Evolutionary conservation across 2,113 vertebrate species (phyloP).

Genomic region (Silurus glanis): DNA sequence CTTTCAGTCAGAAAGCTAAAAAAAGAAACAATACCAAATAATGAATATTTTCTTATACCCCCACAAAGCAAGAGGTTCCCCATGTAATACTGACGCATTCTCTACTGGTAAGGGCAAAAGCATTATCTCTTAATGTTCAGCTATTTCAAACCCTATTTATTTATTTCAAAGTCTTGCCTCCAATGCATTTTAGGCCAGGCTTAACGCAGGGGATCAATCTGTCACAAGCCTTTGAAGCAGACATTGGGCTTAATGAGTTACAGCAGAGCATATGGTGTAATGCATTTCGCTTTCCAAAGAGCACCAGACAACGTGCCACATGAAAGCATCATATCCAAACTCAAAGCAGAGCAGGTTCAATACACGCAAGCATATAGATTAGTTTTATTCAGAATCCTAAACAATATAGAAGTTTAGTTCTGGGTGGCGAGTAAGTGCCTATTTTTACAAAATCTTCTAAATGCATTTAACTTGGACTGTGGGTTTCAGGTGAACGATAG

Average conservation of each 20-base stretch:
- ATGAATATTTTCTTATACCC: conserved; percentile 1
- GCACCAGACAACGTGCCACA: conserved; percentile 57
- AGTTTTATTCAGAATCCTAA: conserved; percentile 38
- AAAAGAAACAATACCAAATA: background rate
- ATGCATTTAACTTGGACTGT: background rate
- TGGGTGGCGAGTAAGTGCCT: conserved; percentile 3
- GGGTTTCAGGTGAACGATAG: background rate
- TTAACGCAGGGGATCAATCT: conserved; percentile 59
- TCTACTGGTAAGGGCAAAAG: conserved; percentile 18
- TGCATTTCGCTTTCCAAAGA: conserved; percentile 56
- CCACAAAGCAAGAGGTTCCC: background rate
- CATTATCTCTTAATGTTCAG: conserved; percentile 47
- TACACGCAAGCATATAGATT: conserved; percentile 48
- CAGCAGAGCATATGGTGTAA: conserved; percentile 59
- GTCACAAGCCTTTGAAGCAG: conserved; percentile 58
- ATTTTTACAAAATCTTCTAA: background rate
- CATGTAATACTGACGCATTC: background rate
- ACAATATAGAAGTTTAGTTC: conserved; percentile 19
- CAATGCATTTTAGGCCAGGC: conserved; percentile 53
- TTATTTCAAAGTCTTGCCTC: conserved; percentile 53
- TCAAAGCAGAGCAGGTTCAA: conserved; percentile 53
- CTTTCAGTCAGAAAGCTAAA: conserved; percentile 24
- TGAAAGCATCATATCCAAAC: conserved; percentile 57
- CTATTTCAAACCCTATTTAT: conserved; percentile 58
- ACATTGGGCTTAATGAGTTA: conserved; percentile 58